Conservation (phyloP, 2,888 invertebrate genomes). For the Drosophila monieri region DNA sequence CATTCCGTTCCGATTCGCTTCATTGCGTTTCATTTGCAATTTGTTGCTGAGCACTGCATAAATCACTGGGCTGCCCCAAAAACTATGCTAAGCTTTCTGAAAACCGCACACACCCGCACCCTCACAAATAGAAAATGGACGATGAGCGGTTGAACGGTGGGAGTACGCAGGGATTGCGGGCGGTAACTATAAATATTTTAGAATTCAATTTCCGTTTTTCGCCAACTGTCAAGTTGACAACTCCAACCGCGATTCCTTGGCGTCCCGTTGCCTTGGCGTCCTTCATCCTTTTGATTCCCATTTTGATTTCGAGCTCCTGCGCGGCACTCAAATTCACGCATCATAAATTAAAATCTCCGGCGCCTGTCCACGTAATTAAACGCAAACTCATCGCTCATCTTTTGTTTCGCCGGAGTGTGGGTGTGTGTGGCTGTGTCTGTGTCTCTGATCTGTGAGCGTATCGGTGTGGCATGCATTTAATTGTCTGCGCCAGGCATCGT, state of each 20-base stretch:
- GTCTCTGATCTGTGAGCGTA: not conserved
- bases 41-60: constrained; percentile 60
- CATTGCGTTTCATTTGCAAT: constrained; percentile 64
- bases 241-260: constrained; percentile 41
- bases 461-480: constrained; percentile 67
- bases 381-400: constrained; percentile 64
- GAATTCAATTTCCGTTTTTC: constrained; percentile 67
- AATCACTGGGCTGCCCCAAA: constrained; percentile 56
- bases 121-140: not conserved
- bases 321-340: constrained; percentile 25
- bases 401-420: constrained; percentile 39
- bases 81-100: constrained; percentile 39
- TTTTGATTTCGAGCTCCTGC: not conserved
- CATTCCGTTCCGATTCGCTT: constrained; percentile 49
- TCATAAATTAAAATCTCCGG: constrained; percentile 54
- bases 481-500: constrained; percentile 63
- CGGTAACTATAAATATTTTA: constrained; percentile 64
- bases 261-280: constrained; percentile 1
- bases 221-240: constrained; percentile 35
- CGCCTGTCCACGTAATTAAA: constrained; percentile 64
- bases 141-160: not conserved
- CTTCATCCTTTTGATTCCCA: not conserved
- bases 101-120: constrained; percentile 2
- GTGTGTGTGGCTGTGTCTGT: not conserved
- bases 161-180: not conserved